A percentile compares a stretch with the other conserved stretches of the same genome.
Evolutionary conservation across 2,797 vertebrate species (phyloP).

Genomic region (Sebastes steindachneri): DNA sequence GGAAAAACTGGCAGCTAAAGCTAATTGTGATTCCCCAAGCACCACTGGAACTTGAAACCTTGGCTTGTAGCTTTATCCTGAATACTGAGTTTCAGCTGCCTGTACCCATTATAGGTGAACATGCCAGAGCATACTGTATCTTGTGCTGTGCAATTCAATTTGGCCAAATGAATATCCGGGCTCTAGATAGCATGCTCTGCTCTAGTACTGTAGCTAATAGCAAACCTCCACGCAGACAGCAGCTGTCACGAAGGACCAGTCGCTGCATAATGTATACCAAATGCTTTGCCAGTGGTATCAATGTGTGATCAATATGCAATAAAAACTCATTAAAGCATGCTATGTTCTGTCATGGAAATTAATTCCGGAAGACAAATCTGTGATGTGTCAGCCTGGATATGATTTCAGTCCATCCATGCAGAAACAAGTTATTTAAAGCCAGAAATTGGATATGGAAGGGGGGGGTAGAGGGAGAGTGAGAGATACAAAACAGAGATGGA

Average conservation of each 20-base stretch:
- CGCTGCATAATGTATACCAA: conserved; percentile 67
- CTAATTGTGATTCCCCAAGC: conserved; percentile 55
- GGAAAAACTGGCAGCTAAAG: background rate
- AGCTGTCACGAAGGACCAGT: conserved; percentile 63
- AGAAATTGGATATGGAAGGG: conserved; percentile 67
- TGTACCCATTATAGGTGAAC: conserved; percentile 68
- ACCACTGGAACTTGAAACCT: conserved; percentile 43
- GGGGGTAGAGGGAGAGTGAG: background rate
- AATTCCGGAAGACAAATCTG: conserved; percentile 81
- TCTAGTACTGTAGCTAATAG: conserved; percentile 30
- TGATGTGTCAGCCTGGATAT: conserved; percentile 74
- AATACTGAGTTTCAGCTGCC: conserved; percentile 65
- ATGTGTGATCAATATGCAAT: conserved; percentile 84
- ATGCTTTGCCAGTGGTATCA: conserved; percentile 68
- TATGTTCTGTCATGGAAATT: conserved; percentile 78
- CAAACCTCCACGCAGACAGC: conserved; percentile 56
- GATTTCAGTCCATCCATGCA: conserved; percentile 78
- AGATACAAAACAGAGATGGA: conserved; percentile 29
- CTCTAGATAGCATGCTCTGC: conserved; percentile 45
- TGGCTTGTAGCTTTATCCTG: conserved; percentile 45
- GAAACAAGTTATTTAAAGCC: conserved; percentile 82
- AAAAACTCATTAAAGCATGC: conserved; percentile 83
- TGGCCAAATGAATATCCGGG: conserved; percentile 56
- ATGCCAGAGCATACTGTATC: conserved; percentile 59
- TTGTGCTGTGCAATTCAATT: conserved; percentile 64